Conservation (phyloP, 2,797 vertebrate species). For the Zalophus californianus region DNA sequence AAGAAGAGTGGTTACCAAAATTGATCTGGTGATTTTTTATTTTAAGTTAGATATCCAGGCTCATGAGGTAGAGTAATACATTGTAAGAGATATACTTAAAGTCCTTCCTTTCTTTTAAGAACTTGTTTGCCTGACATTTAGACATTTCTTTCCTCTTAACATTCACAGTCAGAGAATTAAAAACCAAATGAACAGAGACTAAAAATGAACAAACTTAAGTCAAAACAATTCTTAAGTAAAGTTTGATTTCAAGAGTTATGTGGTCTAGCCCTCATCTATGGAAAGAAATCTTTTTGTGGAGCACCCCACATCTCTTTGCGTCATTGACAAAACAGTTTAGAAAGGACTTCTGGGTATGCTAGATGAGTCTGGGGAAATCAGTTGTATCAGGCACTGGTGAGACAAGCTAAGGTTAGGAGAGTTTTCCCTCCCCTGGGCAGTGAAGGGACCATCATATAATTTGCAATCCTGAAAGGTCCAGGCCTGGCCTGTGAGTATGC, state of each 20-base stretch:
- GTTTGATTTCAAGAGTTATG: conserved; percentile 51
- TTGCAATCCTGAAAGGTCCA: background rate
- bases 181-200: conserved; percentile 44
- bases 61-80: background rate
- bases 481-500: background rate
- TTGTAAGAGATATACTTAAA: conserved; percentile 41
- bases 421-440: background rate
- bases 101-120: conserved; percentile 47
- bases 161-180: background rate
- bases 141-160: background rate
- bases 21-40: background rate
- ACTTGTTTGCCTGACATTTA: background rate
- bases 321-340: background rate
- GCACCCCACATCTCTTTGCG: background rate
- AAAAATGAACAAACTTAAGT: conserved; percentile 41
- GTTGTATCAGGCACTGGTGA: background rate
- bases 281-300: background rate
- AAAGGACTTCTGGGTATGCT: conserved; percentile 6
- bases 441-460: background rate
- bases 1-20: background rate
- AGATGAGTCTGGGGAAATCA: background rate
- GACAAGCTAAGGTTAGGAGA: background rate
- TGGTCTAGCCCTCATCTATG: background rate
- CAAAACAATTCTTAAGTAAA: conserved; percentile 42
- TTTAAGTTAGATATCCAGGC: background rate